Conservation (phyloP, 2,888 invertebrate species). For the Halictus quadricinctus region DNA sequence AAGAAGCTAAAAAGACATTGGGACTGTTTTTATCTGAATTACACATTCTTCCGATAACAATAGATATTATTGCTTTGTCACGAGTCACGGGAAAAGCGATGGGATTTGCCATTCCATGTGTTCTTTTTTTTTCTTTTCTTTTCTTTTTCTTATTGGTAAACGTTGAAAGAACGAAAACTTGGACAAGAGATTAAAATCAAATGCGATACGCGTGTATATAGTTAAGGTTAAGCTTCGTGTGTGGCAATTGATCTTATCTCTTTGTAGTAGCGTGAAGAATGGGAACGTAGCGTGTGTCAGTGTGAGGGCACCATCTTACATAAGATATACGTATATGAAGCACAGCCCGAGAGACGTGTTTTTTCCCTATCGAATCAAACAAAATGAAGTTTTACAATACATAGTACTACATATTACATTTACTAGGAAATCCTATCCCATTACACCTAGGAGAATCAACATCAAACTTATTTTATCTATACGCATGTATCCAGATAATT, state of each 20-base stretch:
- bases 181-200: constrained; percentile 56
- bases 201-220: constrained; percentile 69
- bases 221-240: constrained; percentile 66
- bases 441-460: constrained; percentile 31
- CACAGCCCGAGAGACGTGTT: constrained; percentile 34
- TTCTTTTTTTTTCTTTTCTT: constrained; percentile 28
- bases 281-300: constrained; percentile 48
- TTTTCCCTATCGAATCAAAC: constrained; percentile 38
- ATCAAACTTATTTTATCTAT: constrained; percentile 45
- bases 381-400: constrained; percentile 26
- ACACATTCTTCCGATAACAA: constrained; percentile 6
- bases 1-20: background rate
- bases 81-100: constrained; percentile 22
- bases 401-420: background rate
- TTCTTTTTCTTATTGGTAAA: constrained; percentile 28
- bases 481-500: constrained; percentile 31
- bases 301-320: constrained; percentile 53
- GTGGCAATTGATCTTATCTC: constrained; percentile 65
- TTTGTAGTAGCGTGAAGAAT: constrained; percentile 50
- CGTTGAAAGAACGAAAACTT: constrained; percentile 38
- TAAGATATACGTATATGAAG: constrained; percentile 40
- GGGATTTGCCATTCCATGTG: constrained; percentile 61
- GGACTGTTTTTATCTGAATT: constrained; percentile 11
- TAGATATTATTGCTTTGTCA: background rate
- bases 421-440: constrained; percentile 28